Evolutionary conservation across 2,797 vertebrate genomes (phyloP).

Genomic region (Florisuga fusca): DNA sequence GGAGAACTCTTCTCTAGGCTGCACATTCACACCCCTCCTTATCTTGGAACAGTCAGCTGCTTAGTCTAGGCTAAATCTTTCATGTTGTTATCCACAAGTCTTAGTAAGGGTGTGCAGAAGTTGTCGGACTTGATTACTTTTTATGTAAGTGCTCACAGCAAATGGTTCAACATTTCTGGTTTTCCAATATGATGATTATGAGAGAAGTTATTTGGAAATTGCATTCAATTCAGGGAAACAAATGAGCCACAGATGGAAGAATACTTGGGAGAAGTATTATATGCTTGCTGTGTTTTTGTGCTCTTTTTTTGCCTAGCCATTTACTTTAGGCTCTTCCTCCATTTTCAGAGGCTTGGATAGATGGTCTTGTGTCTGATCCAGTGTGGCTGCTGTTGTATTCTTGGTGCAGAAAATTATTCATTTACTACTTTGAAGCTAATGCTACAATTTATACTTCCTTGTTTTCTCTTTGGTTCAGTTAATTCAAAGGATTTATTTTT

Average conservation of each 20-base stretch:
- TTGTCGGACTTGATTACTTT: background rate
- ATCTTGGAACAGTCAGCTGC: background rate
- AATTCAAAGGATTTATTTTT: background rate
- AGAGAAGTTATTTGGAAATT: slow-evolving; percentile 3
- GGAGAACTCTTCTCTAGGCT: background rate
- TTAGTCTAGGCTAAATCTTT: background rate
- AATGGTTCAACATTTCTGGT: background rate
- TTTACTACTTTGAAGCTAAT: background rate
- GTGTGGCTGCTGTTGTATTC: background rate
- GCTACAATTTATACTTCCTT: background rate
- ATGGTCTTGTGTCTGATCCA: background rate
- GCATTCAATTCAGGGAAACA: background rate
- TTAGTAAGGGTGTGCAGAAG: background rate
- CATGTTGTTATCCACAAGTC: background rate
- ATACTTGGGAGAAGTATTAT: background rate
- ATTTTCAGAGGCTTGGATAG: background rate
- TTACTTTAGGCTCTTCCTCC: background rate
- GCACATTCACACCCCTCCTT: background rate
- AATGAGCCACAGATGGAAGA: background rate
- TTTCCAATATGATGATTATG: background rate
- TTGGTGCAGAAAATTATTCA: background rate
- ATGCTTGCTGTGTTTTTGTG: background rate
- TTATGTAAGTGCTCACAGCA: background rate
- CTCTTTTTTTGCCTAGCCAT: background rate
- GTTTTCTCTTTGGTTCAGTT: background rate